Base-by-base conservation (phyloP, 2,797 vertebrate genomes). In the Sarcophilus harrisii region DNA sequence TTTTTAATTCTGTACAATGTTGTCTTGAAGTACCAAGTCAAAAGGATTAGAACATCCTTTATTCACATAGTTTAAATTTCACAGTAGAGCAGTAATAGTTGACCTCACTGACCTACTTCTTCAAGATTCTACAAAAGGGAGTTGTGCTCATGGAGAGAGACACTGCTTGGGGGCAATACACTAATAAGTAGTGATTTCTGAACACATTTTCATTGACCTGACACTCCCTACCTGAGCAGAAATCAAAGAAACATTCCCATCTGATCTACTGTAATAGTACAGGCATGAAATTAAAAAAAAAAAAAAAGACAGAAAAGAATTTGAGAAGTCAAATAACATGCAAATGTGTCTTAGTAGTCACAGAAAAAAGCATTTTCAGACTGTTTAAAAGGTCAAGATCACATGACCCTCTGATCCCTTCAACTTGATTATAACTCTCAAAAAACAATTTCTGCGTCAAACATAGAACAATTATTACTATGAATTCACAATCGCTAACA, bases 261-360 rank as follows among this genome's bases (percentile, higher is more conserved):
- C 91, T 93, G n/a, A 32, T 87, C 95, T 90, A 91, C 94, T 92
- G 94, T 91, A 92, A 92, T 0, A 30, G 93, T 91, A 81, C 89
- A 89, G 90, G 87, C 18, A 93, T 73, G 1, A 73, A 73, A 73
- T 73, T 49, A 38, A 73, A 55, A 55, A 5, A 49, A 38, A 73
- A 55, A 55, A 5, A 16, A 73, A 95, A 89, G 58, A 66, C 54
- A 58, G 92, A 94, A 38, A 91, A 66, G 90, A 94, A 60, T 18
- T 92, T 92, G 90, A 90, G 93, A 62, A 57, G n/a, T 91, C 94
- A 81, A 55, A 94, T 24, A 57, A 62, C 29, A 18, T n/a, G 73
- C 91, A 57, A 0, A 58, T 60, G 59, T 95, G 91, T 96, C 95
- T 95, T 58, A n/a, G 90, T 66, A 91, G 94, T 54, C 62, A 93